Percentiles rank a stretch among this genome's conserved stretches.
Conservation (phyloP, 2,113 vertebrate species). For the Scalopus aquaticus region DNA sequence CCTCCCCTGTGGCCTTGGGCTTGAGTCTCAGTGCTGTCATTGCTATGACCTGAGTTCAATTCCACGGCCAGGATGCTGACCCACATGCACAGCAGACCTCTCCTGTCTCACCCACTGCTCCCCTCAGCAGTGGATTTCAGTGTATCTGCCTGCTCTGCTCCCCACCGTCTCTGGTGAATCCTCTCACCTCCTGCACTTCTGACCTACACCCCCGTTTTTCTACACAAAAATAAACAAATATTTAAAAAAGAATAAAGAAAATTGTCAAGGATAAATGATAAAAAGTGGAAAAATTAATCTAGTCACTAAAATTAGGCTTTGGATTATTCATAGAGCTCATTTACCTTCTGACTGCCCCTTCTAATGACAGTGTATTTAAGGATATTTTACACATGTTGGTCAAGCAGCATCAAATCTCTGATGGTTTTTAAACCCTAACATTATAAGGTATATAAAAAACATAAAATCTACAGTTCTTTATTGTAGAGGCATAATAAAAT, state of each 20-base stretch:
- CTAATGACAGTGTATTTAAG: background rate
- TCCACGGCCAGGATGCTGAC: no score
- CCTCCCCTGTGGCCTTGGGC: no score
- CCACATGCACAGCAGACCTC: no score
- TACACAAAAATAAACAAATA: no score
- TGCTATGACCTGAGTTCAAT: no score
- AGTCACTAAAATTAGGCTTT: background rate
- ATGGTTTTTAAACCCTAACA: conserved; percentile 20
- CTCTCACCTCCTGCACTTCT: no score
- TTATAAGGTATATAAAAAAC: background rate
- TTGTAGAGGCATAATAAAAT: background rate
- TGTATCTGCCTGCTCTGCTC: no score
- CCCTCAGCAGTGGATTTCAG: no score
- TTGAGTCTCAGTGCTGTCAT: no score
- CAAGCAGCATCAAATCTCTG: background rate
- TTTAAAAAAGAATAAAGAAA: background rate
- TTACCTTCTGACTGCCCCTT: background rate
- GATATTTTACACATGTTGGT: background rate
- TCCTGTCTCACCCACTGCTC: no score
- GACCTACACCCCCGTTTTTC: no score
- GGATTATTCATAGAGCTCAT: background rate
- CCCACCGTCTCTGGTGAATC: no score
- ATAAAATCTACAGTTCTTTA: background rate
- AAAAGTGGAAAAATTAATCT: background rate
- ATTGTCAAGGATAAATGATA: background rate